Base-by-base conservation (phyloP, 2,113 vertebrate species). In the human (Homo sapiens) region DNA sequence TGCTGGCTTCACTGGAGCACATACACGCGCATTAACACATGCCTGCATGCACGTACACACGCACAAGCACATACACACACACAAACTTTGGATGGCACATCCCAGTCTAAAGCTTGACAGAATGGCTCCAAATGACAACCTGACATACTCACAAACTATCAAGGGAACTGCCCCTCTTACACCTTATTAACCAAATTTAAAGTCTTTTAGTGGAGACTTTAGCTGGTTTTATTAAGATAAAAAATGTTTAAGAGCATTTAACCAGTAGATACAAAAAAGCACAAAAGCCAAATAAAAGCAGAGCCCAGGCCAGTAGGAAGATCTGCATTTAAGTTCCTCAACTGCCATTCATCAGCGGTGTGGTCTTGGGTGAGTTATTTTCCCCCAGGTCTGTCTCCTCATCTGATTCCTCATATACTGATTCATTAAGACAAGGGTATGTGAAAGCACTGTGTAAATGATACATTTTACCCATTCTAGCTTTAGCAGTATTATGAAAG, bases 231-330 rank as follows among this genome's bases (percentile, higher is more conserved):
- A 96, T 94, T 72, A 83, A 61, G 55, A 84, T 45, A 11, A 89
- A 84, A 90, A 81, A 76, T 91, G 64, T 89, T 45, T 94, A 91
- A 89, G 8, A 80, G 14, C 32, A 93, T 61, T 14, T 89, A 93
- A 81, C 7, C 38, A 89, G 25, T 25, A 96, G 14, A 88, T 78
- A 48, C 57, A 94, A 68, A 38, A 96, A 96, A 93, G 25, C 25
- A 88, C 30, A 84, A 96, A 95, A 92, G 20, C 27, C 50, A 81
- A 84, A 93, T 91, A 72, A 92, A 96, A 95, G 68, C 48, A 84
- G 48, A 90, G 57, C 43, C 48, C 23, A 92, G 40, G 55, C 16
- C 30, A 86, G 45, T 43, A 13, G 32, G 43, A 81, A 86, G 43
- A 87, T 50, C 9, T 61, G 14, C 38, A 57, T 55, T 75, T 66